phyloP scores from a whole-genome alignment of 2,888 invertebrate species.

The Punctoribates punctum region DNA sequence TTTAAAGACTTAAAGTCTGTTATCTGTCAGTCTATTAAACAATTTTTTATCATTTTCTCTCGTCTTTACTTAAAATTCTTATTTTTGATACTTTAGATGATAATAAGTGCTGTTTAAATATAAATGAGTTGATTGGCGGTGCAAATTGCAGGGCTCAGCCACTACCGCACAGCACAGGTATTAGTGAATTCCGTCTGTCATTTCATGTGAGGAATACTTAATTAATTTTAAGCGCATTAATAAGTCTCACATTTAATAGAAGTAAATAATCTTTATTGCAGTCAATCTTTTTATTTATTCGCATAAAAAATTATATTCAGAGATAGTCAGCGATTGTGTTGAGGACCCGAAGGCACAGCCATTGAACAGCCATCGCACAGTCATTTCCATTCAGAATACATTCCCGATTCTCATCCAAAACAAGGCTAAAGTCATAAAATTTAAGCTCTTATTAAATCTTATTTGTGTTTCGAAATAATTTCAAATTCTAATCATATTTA shows the following conservation, averaged over 20 bases:
- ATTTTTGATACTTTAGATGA: not conserved
- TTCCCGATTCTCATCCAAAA: not conserved
- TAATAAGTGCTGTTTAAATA: not conserved
- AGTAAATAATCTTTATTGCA: slow-evolving; percentile 8
- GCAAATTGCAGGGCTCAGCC: not conserved
- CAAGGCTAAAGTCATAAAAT: slow-evolving; percentile 13
- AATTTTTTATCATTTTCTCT: no score
- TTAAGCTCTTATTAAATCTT: not conserved
- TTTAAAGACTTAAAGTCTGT: no score
- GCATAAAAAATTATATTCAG: not conserved
- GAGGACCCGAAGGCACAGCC: not conserved
- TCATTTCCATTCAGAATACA: not conserved
- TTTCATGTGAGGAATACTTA: not conserved
- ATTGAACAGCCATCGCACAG: no score
- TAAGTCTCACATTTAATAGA: not conserved
- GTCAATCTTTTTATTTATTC: not conserved
- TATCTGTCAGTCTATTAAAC: no score
- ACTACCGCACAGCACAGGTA: not conserved
- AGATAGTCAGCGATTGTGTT: not conserved
- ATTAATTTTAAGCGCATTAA: slow-evolving; percentile 11
- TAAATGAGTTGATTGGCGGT: not conserved
- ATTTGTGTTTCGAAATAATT: not conserved
- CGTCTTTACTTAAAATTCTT: not conserved
- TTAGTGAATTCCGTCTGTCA: not conserved
- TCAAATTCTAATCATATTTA: not conserved